phyloP scores from a whole-genome alignment of 2,113 vertebrate genomes.

The Platysteira castanea region DNA sequence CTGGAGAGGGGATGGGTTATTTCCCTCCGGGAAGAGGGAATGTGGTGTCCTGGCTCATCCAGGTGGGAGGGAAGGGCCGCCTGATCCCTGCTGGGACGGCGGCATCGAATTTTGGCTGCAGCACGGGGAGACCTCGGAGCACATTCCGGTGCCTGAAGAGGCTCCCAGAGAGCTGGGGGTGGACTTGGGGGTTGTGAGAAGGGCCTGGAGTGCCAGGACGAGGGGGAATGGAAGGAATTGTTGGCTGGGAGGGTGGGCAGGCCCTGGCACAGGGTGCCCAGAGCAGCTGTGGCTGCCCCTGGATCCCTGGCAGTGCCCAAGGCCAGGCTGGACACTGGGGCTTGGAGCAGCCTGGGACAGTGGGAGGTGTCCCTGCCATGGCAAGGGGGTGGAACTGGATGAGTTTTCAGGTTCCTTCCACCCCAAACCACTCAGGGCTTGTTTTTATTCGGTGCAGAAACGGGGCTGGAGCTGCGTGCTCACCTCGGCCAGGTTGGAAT shows the following conservation, averaged over 20 bases:
- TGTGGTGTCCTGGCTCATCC: not conserved
- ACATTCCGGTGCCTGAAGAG: not conserved
- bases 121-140: not conserved
- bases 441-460: not conserved
- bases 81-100: not conserved
- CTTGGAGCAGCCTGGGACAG: no score
- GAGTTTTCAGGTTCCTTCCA: not conserved
- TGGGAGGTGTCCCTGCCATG: not conserved
- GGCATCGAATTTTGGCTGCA: not conserved
- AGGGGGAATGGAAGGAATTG: not conserved
- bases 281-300: no score
- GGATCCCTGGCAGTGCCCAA: no score
- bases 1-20: not conserved
- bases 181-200: not conserved
- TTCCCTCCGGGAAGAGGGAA: not conserved
- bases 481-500: not conserved
- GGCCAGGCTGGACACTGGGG: no score
- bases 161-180: not conserved
- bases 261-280: not conserved
- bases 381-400: not conserved
- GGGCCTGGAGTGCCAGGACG: not conserved
- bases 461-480: not conserved
- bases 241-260: fast-evolving
- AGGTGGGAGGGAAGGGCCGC: not conserved
- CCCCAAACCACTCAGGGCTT: not conserved